Evolutionary conservation across 2,888 invertebrate genomes (phyloP).

Genomic region (Bugulina stolonifera): DNA sequence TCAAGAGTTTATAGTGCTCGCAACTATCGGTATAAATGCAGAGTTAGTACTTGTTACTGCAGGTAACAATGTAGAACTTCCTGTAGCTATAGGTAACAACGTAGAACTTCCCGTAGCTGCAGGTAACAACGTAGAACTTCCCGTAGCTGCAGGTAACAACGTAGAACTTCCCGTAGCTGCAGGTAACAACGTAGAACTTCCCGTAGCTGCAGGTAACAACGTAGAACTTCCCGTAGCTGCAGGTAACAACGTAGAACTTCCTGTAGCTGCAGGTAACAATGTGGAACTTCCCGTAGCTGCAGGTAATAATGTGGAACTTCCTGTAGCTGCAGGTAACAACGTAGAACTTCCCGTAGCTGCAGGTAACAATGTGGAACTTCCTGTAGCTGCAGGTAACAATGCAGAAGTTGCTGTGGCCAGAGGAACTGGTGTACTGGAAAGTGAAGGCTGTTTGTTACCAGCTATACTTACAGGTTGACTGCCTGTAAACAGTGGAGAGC

Average conservation of each 20-base stretch:
- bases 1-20: no score
- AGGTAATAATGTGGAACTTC: no score
- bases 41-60: background rate
- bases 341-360: background rate
- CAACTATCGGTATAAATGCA: background rate
- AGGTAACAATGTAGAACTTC: background rate
- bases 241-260: no score
- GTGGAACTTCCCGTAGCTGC: no score
- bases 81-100: background rate
- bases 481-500: background rate
- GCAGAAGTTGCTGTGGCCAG: background rate
- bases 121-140: background rate
- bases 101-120: background rate
- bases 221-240: no score
- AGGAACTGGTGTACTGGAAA: background rate
- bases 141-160: background rate
- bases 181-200: no score
- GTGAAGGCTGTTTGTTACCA: no score
- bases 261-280: no score
- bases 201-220: no score
- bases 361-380: background rate
- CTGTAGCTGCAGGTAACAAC: background rate
- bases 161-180: no score
- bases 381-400: background rate
- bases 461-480: background rate